Evolutionary conservation across 1,140 invertebrate species (phyloP).

Genomic region (Drosophila quadrilineata): DNA sequence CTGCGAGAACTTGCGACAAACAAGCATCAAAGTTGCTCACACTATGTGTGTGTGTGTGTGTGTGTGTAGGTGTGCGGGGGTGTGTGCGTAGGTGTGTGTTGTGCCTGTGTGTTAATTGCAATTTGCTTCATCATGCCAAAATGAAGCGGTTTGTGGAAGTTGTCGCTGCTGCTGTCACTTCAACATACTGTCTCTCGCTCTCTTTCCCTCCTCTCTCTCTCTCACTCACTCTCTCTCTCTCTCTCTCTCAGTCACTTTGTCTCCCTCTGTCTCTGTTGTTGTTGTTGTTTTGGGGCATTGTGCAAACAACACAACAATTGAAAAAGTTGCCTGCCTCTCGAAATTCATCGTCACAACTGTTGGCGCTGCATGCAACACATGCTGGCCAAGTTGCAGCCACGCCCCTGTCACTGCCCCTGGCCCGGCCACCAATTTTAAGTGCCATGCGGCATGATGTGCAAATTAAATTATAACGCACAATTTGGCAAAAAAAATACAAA

Average conservation of each 20-base stretch:
- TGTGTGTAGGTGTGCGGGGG: not conserved
- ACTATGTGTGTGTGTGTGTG: conserved; percentile 1
- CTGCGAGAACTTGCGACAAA: conserved; percentile 23
- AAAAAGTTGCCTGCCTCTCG: conserved; percentile 19
- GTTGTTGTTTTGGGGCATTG: conserved; percentile 11
- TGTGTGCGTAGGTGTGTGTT: not conserved
- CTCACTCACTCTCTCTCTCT: too few relatives aligned
- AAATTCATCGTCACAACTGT: conserved; percentile 18
- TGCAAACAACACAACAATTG: conserved; percentile 30
- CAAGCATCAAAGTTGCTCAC: conserved; percentile 30
- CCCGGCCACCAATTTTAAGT: conserved; percentile 7
- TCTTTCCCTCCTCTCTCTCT: too few relatives aligned
- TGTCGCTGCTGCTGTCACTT: conserved; percentile 3
- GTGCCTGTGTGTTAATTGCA: conserved; percentile 38
- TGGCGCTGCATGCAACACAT: conserved; percentile 12
- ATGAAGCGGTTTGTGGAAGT: conserved; percentile 25
- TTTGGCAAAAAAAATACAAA: conserved; percentile 29
- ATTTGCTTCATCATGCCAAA: conserved; percentile 41
- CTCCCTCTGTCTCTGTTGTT: not conserved
- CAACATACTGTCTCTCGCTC: too few relatives aligned
- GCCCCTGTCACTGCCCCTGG: not conserved
- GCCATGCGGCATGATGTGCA: not conserved
- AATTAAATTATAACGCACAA: conserved; percentile 68
- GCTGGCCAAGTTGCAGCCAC: too few relatives aligned
- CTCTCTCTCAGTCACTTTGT: too few relatives aligned